Conservation (phyloP, 1,140 invertebrate species). For the Lysiphlebus fabarum region DNA sequence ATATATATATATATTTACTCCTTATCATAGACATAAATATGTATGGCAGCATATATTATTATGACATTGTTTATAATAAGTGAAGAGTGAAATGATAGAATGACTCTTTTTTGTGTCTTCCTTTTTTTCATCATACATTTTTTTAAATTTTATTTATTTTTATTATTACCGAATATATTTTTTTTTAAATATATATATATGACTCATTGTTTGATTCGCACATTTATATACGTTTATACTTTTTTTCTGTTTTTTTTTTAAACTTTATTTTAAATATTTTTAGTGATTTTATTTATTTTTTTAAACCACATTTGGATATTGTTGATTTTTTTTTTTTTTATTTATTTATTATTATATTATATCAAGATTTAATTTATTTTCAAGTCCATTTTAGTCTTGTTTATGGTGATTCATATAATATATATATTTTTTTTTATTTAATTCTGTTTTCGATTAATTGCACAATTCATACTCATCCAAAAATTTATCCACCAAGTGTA, state of each 20-base stretch:
- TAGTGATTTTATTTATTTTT: background rate
- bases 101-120: slow-evolving; percentile 39
- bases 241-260: background rate
- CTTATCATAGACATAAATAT: slow-evolving; percentile 56
- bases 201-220: background rate
- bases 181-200: slow-evolving; percentile 22
- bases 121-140: slow-evolving; percentile 23
- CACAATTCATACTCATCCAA: background rate
- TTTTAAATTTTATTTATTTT: slow-evolving; percentile 26
- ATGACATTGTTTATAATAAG: slow-evolving; percentile 53
- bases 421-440: slow-evolving; percentile 27
- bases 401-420: slow-evolving; percentile 16
- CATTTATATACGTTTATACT: slow-evolving; percentile 11
- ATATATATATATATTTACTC: slow-evolving; percentile 52
- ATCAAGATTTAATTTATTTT: slow-evolving; percentile 6
- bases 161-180: slow-evolving; percentile 33
- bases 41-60: slow-evolving; percentile 55
- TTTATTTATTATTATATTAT: no score
- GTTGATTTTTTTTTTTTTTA: background rate
- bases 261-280: background rate
- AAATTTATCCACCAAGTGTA: slow-evolving; percentile 7
- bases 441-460: background rate
- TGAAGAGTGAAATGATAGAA: slow-evolving; percentile 49
- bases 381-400: slow-evolving; percentile 1
- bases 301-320: background rate